phyloP scores from a whole-genome alignment of 1,140 invertebrate species.

The Ganaspis sp. region DNA sequence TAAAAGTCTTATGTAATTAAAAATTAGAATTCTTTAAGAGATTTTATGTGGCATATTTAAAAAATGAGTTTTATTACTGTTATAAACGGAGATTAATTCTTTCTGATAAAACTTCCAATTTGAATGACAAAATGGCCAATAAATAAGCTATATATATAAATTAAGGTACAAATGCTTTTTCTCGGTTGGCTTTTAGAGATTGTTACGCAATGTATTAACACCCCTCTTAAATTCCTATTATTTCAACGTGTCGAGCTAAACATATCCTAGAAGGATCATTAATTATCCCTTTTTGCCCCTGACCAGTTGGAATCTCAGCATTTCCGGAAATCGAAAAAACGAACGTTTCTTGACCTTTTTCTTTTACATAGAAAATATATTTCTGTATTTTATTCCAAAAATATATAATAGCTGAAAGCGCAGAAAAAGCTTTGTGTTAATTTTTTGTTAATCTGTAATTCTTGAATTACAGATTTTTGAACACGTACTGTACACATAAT shows the following conservation, averaged over 20 bases:
- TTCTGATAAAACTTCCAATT: too few relatives aligned
- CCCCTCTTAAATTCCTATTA: neutral
- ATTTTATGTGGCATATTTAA: too few relatives aligned
- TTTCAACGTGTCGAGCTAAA: conserved; percentile 2
- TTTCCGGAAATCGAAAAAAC: neutral
- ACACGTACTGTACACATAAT: too few relatives aligned
- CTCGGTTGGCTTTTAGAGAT: neutral
- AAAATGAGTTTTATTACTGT: too few relatives aligned
- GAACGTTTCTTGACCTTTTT: neutral
- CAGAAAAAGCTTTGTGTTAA: too few relatives aligned
- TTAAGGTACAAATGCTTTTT: neutral
- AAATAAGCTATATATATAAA: neutral
- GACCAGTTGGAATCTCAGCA: neutral
- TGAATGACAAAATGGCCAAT: too few relatives aligned
- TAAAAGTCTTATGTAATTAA: too few relatives aligned
- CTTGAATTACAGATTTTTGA: too few relatives aligned
- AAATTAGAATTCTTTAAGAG: too few relatives aligned
- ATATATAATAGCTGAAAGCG: too few relatives aligned
- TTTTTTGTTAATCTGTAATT: too few relatives aligned
- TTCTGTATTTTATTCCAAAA: neutral
- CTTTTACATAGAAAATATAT: neutral
- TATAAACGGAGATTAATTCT: too few relatives aligned
- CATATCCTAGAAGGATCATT: neutral
- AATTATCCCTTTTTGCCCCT: neutral
- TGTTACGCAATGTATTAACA: conserved; percentile 4